Percentiles rank a stretch among this genome's conserved stretches.
phyloP scores from a whole-genome alignment of 1,140 invertebrate species.

The Conus ventricosus region DNA sequence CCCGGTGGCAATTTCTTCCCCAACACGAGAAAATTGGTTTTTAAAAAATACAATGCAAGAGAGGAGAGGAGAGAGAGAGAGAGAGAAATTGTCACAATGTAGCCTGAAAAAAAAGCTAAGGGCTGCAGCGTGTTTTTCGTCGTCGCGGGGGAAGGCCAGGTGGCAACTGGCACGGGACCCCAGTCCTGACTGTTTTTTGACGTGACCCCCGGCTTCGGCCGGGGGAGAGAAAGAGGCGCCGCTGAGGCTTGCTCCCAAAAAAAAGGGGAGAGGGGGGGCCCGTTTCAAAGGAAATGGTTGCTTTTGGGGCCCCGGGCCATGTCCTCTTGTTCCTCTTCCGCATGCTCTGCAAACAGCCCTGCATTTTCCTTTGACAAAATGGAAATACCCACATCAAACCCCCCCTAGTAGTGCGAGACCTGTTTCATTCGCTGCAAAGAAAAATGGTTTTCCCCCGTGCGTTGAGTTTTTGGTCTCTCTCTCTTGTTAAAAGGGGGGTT shows the following conservation, averaged over 20 bases:
- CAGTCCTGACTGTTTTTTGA: background rate
- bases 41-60: too few species aligned
- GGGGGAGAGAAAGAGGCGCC: background rate
- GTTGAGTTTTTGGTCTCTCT: too few species aligned
- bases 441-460: too few species aligned
- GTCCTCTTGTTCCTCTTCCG: background rate
- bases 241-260: too few species aligned
- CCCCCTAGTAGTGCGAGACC: background rate
- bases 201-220: background rate
- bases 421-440: too few species aligned
- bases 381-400: background rate
- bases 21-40: too few species aligned
- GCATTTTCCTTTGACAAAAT: background rate
- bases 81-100: too few species aligned
- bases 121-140: too few species aligned
- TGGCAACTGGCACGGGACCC: background rate
- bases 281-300: conserved; percentile 18
- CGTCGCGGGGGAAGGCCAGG: background rate
- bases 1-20: too few species aligned
- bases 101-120: too few species aligned
- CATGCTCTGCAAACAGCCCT: conserved; percentile 28
- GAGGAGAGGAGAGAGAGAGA: too few species aligned
- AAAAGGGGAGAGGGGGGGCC: background rate
- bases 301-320: background rate
- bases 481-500: background rate